Evolutionary conservation across 2,888 invertebrate genomes (phyloP).

Genomic region (Phyto melanocephala): DNA sequence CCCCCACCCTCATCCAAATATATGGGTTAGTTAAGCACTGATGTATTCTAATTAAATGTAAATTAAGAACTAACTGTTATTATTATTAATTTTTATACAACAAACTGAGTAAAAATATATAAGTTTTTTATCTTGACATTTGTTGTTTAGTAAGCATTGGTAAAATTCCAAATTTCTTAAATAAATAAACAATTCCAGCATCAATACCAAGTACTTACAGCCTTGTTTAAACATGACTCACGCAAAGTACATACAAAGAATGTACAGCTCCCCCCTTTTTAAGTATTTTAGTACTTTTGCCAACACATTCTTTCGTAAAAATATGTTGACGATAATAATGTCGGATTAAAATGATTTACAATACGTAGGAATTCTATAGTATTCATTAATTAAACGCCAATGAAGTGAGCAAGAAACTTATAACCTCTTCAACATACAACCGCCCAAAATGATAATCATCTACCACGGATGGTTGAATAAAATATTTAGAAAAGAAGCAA

Average conservation of each 20-base stretch:
- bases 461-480: not conserved
- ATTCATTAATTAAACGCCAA: constrained; percentile 57
- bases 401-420: constrained; percentile 30
- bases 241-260: constrained; percentile 2
- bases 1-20: no score
- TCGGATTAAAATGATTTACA: constrained; percentile 65
- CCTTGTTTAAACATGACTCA: not conserved
- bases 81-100: no score
- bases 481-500: not conserved
- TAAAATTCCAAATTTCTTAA: constrained; percentile 13
- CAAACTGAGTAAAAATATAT: no score
- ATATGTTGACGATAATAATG: constrained; percentile 56
- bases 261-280: constrained; percentile 26
- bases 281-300: constrained; percentile 18
- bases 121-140: constrained; percentile 11
- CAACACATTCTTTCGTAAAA: constrained; percentile 50
- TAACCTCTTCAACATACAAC: not conserved
- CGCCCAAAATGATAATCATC: constrained; percentile 25
- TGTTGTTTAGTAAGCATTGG: not conserved
- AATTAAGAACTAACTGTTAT: no score
- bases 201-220: not conserved
- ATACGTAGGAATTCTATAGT: constrained; percentile 59
- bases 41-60: no score
- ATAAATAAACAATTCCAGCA: not conserved
- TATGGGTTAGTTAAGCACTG: no score